Evolutionary conservation across 2,888 invertebrate species (phyloP).

Genomic region (Ferdinandea cuprea): DNA sequence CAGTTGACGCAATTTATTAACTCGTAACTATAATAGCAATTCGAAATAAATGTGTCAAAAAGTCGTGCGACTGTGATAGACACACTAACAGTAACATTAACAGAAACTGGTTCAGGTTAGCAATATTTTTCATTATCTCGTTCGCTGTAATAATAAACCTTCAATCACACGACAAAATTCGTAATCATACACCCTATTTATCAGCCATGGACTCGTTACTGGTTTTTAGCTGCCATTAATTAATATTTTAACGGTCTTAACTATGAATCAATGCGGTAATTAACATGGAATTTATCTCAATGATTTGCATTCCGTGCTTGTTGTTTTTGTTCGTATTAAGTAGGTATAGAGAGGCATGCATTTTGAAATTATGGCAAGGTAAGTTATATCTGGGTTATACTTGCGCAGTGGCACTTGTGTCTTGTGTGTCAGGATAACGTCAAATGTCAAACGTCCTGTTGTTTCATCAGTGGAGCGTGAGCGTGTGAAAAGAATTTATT

Average conservation of each 20-base stretch:
- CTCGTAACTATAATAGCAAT: not conserved
- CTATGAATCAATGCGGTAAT: slow-evolving; percentile 69
- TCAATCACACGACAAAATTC: slow-evolving; percentile 65
- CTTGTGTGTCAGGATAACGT: slow-evolving; percentile 61
- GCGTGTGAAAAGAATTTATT: slow-evolving; percentile 66
- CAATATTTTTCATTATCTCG: slow-evolving; percentile 33
- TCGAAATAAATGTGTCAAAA: slow-evolving; percentile 54
- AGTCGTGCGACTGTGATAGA: slow-evolving; percentile 52
- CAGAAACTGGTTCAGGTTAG: slow-evolving; percentile 34
- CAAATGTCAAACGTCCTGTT: slow-evolving; percentile 27
- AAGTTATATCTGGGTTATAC: too few relatives aligned
- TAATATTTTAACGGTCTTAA: slow-evolving; percentile 68
- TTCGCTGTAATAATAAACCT: slow-evolving; percentile 43
- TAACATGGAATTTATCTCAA: slow-evolving; percentile 69
- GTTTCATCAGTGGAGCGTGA: slow-evolving; percentile 42
- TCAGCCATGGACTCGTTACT: slow-evolving; percentile 71
- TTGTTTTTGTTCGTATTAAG: slow-evolving; percentile 13
- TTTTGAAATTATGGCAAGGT: slow-evolving; percentile 28
- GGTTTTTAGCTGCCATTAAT: slow-evolving; percentile 58
- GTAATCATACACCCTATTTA: slow-evolving; percentile 63
- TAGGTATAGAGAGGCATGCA: too few relatives aligned
- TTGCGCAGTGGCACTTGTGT: slow-evolving; percentile 66
- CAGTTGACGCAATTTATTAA: slow-evolving; percentile 1
- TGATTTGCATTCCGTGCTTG: slow-evolving; percentile 62
- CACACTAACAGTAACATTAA: slow-evolving; percentile 16